Base-by-base conservation (phyloP, 1,140 invertebrate genomes). In the Drosophila tropicalis region DNA sequence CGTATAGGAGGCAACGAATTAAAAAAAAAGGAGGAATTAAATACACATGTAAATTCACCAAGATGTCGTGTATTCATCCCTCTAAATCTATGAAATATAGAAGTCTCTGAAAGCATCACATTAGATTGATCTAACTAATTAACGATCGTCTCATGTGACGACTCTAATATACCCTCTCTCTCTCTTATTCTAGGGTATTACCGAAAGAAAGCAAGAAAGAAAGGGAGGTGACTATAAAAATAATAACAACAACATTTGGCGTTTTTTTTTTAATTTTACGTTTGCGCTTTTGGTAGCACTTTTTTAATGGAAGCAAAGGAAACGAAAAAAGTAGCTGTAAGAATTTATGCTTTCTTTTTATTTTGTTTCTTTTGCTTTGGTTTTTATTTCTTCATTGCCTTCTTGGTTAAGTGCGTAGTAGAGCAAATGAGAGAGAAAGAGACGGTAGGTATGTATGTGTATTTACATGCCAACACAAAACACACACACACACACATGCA, bases 201-300 rank as follows among this genome's bases (percentile, higher is more conserved):
- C 44, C 44, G 13, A 41, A 44, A 22, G 6, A 40, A 34, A 41
- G n/a, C 34, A 47, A 19, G 15, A n/a, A 47, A 62, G n/a, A 60
- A 73, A 25, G 40, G 60, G 7, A 65, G 51, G 29, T 10, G 10
- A 22, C 5, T 3, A 29, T 36, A 1, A 36, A 40, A 67, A 47
- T 62, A 39, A 61, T 19, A 60, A 69, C 41, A 68, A 69, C 41
- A 68, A 66, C 63, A 56, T 40, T 51, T 19, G 41, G 2, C 17
- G 6, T 47, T 39, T 73, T 75, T 76, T 44, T 39, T 73, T 29
- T 2, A 5, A 29, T 29, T 29, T 29, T 29, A 5, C 6, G 70
- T 76, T 77, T 77, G 57, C 62, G 58, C 58, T 84, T 81, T 85
- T 81, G 56, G 72, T 81, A 85, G 74, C 66, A 67, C 44, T 81